A percentile compares a stretch with the other conserved stretches of the same genome.
Conservation (phyloP, 2,888 invertebrate genomes). For the Acholoe squamosa region DNA sequence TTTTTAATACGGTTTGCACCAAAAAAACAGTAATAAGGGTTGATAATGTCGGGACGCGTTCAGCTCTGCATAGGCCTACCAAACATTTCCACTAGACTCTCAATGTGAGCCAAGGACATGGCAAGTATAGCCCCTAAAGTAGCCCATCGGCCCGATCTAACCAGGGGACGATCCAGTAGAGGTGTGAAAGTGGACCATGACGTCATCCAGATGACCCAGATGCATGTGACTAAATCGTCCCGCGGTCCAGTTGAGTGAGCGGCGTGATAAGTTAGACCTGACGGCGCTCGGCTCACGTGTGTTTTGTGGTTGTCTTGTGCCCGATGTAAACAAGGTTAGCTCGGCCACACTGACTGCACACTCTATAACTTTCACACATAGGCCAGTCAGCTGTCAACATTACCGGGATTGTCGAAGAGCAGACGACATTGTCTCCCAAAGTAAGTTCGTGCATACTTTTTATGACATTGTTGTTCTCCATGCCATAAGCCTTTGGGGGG, state of each 20-base stretch:
- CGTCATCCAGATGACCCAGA: neutral
- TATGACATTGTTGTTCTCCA: no score
- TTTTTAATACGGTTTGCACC: no score
- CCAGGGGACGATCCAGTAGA: no score
- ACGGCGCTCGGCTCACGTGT: neutral
- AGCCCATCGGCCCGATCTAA: no score
- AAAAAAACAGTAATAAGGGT: no score
- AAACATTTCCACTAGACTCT: no score
- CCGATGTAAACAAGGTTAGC: neutral
- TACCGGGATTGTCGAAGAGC: neutral
- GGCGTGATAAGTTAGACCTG: neutral
- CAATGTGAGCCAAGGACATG: no score
- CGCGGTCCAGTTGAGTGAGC: neutral
- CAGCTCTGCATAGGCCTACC: no score
- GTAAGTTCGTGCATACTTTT: neutral
- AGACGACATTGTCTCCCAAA: neutral
- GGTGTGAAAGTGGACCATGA: neutral
- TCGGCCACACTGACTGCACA: neutral
- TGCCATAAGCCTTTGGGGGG: no score
- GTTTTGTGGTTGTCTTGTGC: conserved; percentile 27
- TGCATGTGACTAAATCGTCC: neutral
- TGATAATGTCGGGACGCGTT: no score
- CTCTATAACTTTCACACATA: neutral
- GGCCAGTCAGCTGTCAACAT: neutral
- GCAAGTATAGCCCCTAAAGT: no score